A percentile compares a stretch with the other conserved stretches of the same genome.
Conservation (phyloP, 2,797 vertebrate genomes). For the Carapus acus region DNA sequence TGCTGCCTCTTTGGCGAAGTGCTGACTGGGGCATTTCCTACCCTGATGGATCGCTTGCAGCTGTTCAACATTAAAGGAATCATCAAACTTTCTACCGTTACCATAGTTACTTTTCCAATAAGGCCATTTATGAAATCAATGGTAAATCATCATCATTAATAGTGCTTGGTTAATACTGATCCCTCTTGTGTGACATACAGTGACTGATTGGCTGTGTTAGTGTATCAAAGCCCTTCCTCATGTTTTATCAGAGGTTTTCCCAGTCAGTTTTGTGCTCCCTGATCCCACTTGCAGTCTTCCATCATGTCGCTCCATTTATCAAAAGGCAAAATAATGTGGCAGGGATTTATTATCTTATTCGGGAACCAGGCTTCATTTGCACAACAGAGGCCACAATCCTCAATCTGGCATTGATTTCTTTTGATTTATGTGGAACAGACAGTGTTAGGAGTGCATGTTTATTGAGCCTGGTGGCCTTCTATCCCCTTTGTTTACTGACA, state of each 20-base stretch:
- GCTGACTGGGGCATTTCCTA: constrained; percentile 27
- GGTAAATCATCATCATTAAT: constrained; percentile 22
- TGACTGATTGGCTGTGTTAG: constrained; percentile 26
- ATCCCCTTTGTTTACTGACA: constrained; percentile 61
- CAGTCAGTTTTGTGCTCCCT: constrained; percentile 50
- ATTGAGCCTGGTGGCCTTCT: constrained; percentile 47
- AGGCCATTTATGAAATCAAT: constrained; percentile 20
- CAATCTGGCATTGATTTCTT: constrained; percentile 70
- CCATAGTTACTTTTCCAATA: constrained; percentile 10
- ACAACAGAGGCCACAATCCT: constrained; percentile 70
- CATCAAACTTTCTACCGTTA: constrained; percentile 23
- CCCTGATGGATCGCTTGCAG: constrained; percentile 35
- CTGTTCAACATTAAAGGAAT: constrained; percentile 53
- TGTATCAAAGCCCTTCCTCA: constrained; percentile 51
- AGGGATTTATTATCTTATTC: constrained; percentile 69
- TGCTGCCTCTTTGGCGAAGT: constrained; percentile 38
- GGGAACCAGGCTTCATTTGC: constrained; percentile 68
- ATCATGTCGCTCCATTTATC: constrained; percentile 56
- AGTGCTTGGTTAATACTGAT: constrained; percentile 16
- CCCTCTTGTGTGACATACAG: constrained; percentile 29
- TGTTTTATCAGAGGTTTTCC: constrained; percentile 60
- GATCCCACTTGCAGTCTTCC: constrained; percentile 24
- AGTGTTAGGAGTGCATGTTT: constrained; percentile 59
- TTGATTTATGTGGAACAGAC: constrained; percentile 68
- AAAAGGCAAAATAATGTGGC: constrained; percentile 69